A percentile compares a stretch with the other conserved stretches of the same genome.
Conservation (phyloP, 2,797 vertebrate species). For the Cetoscarus ocellatus region DNA sequence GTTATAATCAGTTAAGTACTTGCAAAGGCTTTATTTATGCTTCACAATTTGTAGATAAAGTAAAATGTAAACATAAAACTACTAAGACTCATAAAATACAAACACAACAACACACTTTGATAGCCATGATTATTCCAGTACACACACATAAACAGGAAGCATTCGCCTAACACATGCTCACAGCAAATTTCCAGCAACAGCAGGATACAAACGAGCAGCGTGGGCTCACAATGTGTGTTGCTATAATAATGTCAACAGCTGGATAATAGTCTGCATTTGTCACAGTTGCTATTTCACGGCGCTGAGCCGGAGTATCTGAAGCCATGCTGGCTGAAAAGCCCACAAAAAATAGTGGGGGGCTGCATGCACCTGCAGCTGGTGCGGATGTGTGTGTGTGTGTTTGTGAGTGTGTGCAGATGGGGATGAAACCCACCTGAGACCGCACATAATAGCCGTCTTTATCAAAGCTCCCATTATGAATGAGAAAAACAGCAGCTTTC, state of each 20-base stretch:
- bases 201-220: conserved; percentile 51
- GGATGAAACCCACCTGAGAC: conserved; percentile 40
- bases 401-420: conserved; percentile 9
- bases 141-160: not conserved
- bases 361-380: conserved; percentile 37
- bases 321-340: conserved; percentile 30
- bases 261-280: conserved; percentile 66
- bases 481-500: conserved; percentile 30
- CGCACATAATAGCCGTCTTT: conserved; percentile 35
- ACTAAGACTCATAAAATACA: conserved; percentile 60
- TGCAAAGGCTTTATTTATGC: no score
- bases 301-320: conserved; percentile 30
- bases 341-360: conserved; percentile 2
- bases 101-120: conserved; percentile 51
- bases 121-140: conserved; percentile 20
- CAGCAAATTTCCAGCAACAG: conserved; percentile 32
- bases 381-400: conserved; percentile 13
- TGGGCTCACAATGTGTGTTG: conserved; percentile 28
- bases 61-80: conserved; percentile 53
- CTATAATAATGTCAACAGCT: conserved; percentile 62
- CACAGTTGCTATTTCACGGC: conserved; percentile 50
- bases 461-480: conserved; percentile 51
- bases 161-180: conserved; percentile 5
- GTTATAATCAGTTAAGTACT: no score
- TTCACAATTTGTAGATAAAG: no score